These are phyloP conservation scores for Helicoverpa zea DNA, from an alignment of 1,140 invertebrate genomes.

Conservation along the genomic window DNA sequence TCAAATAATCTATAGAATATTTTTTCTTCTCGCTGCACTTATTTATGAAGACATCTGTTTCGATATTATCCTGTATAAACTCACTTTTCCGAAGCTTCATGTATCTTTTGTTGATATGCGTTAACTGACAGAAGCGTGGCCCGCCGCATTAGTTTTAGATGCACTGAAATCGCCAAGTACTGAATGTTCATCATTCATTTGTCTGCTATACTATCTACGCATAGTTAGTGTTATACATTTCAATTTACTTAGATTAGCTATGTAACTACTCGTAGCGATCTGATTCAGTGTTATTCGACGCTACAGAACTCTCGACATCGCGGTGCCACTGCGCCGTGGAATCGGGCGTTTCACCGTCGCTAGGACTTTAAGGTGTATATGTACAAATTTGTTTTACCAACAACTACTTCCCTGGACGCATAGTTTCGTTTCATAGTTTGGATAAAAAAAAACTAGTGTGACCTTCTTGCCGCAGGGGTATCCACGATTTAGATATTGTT, in stretches of 20 bases:
- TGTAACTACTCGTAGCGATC: conserved; percentile 74
- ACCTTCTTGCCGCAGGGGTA: conserved; percentile 84
- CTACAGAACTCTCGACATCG: conserved; percentile 26
- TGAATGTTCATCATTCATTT: conserved; percentile 66
- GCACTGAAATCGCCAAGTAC: conserved; percentile 72
- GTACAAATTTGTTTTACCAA: conserved; percentile 84
- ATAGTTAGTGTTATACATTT: conserved; percentile 81
- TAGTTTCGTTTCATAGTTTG: conserved; percentile 79
- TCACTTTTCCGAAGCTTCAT: not conserved
- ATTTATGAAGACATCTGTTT: not conserved
- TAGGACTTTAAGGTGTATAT: conserved; percentile 71
- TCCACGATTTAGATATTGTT: conserved; percentile 82
- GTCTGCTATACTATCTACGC: conserved; percentile 70
- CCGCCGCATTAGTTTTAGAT: conserved; percentile 73
- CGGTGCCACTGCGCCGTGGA: not conserved
- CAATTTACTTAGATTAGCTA: conserved; percentile 82
- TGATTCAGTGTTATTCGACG: conserved; percentile 44
- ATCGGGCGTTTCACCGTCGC: conserved; percentile 44
- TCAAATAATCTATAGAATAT: too few species aligned
- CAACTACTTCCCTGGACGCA: conserved; percentile 66
- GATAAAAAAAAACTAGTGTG: conserved; percentile 78
- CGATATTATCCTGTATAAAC: not conserved
- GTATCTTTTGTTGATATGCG: not conserved
- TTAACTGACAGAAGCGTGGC: conserved; percentile 66
- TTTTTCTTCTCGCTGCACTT: not conserved